Evolutionary conservation across 2,113 vertebrate species (phyloP).

Genomic region (Bombycilla garrulus): DNA sequence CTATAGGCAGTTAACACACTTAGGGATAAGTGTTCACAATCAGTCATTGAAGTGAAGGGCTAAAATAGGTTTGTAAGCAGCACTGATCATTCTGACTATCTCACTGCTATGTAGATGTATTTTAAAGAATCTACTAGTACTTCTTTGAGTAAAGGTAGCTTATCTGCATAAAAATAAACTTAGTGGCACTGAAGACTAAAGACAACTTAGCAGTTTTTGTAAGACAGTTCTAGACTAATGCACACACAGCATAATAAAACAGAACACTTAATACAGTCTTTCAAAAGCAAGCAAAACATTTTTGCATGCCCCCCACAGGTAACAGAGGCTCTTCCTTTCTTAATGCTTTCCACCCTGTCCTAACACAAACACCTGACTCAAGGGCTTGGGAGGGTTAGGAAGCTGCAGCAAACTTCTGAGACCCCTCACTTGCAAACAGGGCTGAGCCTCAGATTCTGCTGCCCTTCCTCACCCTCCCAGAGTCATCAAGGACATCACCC

Average conservation of each 20-base stretch:
- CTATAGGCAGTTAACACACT: not conserved
- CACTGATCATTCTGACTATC: not conserved
- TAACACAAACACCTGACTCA: not conserved
- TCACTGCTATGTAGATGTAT: not conserved
- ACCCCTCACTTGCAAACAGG: rapidly evolving
- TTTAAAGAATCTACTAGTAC: not conserved
- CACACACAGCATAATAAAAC: not conserved
- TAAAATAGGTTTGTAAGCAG: not conserved
- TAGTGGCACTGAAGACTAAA: not conserved
- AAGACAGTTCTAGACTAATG: not conserved
- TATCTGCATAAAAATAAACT: not conserved
- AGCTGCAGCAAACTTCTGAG: not conserved
- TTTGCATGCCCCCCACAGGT: rapidly evolving
- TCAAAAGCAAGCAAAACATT: not conserved
- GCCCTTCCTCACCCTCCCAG: not conserved
- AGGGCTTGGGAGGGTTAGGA: not conserved
- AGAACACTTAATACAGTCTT: not conserved
- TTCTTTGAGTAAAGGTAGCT: not conserved
- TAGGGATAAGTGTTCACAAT: not conserved
- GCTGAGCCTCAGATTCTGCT: not conserved
- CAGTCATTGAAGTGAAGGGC: not conserved
- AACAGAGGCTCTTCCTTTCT: too few relatives aligned
- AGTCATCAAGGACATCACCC: not conserved
- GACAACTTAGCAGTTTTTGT: not conserved
- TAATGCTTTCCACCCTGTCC: not conserved